phyloP scores from a whole-genome alignment of 1,140 invertebrate genomes.

The Zaprionus ghesquierei region DNA sequence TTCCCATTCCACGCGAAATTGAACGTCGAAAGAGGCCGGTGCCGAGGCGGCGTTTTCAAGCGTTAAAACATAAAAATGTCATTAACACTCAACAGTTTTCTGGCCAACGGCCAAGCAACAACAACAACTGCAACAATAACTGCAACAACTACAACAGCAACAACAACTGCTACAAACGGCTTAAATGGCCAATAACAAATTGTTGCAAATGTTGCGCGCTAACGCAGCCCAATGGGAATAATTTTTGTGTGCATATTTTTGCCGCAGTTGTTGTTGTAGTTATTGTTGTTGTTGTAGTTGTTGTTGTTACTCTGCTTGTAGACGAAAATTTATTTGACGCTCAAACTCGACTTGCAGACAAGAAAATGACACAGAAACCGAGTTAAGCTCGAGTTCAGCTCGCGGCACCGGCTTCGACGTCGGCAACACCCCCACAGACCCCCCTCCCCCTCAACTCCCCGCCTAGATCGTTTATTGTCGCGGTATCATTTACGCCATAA shows the following conservation, averaged over 20 bases:
- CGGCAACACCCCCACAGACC: neutral
- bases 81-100: conserved; percentile 79
- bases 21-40: conserved; percentile 22
- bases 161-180: conserved; percentile 56
- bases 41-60: conserved; percentile 59
- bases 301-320: conserved; percentile 54
- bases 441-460: neutral
- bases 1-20: conserved; percentile 10
- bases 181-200: conserved; percentile 80
- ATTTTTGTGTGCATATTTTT: conserved; percentile 19
- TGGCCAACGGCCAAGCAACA: conserved; percentile 53
- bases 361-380: conserved; percentile 79
- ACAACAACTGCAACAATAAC: conserved; percentile 27
- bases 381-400: conserved; percentile 52
- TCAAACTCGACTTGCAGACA: conserved; percentile 67
- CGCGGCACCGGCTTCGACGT: conserved; percentile 3
- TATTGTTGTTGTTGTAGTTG: conserved; percentile 25
- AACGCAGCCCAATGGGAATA: conserved; percentile 36
- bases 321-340: conserved; percentile 77
- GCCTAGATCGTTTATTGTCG: conserved; percentile 50
- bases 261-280: conserved; percentile 1
- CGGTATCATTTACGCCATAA: conserved; percentile 78
- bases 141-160: conserved; percentile 21
- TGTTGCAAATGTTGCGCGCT: conserved; percentile 68
- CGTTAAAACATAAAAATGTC: conserved; percentile 80